phyloP scores from a whole-genome alignment of 2,888 invertebrate genomes.

The Podabrus alpinus region DNA sequence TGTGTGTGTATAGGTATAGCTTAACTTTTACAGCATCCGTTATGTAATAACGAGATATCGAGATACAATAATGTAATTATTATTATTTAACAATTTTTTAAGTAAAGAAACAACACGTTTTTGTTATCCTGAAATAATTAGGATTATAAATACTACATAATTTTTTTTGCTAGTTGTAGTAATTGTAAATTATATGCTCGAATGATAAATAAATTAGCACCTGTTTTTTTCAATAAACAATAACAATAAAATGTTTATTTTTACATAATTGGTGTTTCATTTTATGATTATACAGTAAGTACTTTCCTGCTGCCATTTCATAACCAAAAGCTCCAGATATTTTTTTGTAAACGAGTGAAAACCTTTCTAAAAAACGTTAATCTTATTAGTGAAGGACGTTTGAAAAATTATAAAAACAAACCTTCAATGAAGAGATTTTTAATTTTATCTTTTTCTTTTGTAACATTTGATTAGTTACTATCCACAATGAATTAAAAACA shows the following conservation, averaged over 20 bases:
- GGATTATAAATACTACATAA: no score
- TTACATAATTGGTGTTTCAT: neutral
- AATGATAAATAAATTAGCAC: neutral
- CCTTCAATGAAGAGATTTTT: neutral
- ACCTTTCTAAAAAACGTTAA: neutral
- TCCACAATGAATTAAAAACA: neutral
- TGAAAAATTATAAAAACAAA: neutral
- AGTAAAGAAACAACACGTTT: neutral
- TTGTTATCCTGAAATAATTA: neutral
- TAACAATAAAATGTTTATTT: neutral
- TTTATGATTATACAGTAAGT: neutral
- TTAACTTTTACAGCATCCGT: constrained; percentile 12
- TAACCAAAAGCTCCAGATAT: neutral
- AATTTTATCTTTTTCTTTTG: neutral
- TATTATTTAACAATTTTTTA: neutral
- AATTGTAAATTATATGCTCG: neutral
- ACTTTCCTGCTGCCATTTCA: neutral
- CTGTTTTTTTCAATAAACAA: neutral
- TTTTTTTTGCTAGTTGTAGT: neutral
- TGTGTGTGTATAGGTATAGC: neutral
- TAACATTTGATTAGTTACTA: neutral
- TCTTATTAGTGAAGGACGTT: neutral
- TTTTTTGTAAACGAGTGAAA: neutral
- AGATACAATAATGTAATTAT: neutral
- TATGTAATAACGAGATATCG: neutral